A percentile compares a stretch with the other conserved stretches of the same genome.
Evolutionary conservation across 92 coral and sea anemone species (phyloP).

Genomic region (Palythoa heliodiscus): DNA sequence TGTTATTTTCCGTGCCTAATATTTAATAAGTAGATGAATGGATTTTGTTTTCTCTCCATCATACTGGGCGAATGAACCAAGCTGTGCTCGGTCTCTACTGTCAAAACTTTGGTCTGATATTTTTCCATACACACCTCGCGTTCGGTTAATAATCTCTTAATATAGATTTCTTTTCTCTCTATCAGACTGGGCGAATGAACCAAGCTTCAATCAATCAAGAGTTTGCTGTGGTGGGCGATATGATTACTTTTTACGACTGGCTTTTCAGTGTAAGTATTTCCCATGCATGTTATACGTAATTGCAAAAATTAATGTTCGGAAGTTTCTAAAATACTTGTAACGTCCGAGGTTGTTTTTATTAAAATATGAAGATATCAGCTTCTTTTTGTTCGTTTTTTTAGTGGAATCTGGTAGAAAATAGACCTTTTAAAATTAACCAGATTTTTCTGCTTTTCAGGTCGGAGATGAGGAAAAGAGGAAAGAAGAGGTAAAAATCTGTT

Average conservation of each 20-base stretch:
- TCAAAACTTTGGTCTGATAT: too few relatives aligned
- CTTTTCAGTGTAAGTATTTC: constrained; percentile 83
- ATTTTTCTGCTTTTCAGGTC: neutral
- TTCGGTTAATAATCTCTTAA: too few relatives aligned
- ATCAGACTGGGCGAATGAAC: constrained; percentile 91
- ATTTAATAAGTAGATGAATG: too few relatives aligned
- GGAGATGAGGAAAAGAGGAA: constrained; percentile 34
- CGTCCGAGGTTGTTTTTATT: too few relatives aligned
- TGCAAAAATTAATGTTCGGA: too few relatives aligned
- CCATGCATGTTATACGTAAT: neutral
- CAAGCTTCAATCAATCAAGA: constrained; percentile 88
- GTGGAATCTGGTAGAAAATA: too few relatives aligned
- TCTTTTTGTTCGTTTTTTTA: neutral
- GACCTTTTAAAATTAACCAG: too few relatives aligned
- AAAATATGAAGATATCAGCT: too few relatives aligned
- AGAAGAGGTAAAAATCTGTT: neutral
- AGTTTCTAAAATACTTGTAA: too few relatives aligned
- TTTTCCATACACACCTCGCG: too few relatives aligned
- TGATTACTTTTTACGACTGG: constrained; percentile 87
- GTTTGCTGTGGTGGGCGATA: constrained; percentile 80
- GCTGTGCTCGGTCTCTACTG: neutral
- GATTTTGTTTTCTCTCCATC: neutral
- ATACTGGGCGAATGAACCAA: constrained; percentile 94
- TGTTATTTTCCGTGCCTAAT: too few relatives aligned
- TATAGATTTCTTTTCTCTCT: neutral